Evolutionary conservation across 2,888 invertebrate species (phyloP).

Genomic region (Drosophila neutralis): DNA sequence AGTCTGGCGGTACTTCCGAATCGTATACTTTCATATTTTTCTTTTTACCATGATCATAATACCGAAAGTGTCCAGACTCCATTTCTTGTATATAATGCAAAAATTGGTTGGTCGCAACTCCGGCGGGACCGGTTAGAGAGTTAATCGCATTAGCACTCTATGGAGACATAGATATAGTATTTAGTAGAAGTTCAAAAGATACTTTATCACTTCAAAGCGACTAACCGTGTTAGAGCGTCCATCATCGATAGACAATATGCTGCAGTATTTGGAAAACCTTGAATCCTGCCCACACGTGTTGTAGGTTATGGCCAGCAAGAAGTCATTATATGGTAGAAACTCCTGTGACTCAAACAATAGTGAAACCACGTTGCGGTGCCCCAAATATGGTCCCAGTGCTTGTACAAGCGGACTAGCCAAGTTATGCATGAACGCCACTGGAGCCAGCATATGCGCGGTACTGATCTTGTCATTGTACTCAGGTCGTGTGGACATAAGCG

Average conservation of each 20-base stretch:
- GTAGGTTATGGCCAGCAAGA: slow-evolving; percentile 85
- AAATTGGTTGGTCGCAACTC: slow-evolving; percentile 71
- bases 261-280: slow-evolving; percentile 75
- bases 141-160: slow-evolving; percentile 36
- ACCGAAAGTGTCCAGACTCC: slow-evolving; percentile 62
- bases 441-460: slow-evolving; percentile 75
- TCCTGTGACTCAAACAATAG: slow-evolving; percentile 84
- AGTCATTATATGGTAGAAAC: slow-evolving; percentile 86
- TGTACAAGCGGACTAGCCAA: slow-evolving; percentile 84
- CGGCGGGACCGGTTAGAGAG: slow-evolving; percentile 63
- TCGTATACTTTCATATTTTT: slow-evolving; percentile 58
- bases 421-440: slow-evolving; percentile 85
- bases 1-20: slow-evolving; percentile 59
- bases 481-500: slow-evolving; percentile 64
- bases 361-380: slow-evolving; percentile 54
- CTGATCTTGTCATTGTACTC: slow-evolving; percentile 76
- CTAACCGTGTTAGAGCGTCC: slow-evolving; percentile 49
- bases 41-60: slow-evolving; percentile 62
- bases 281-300: slow-evolving; percentile 83
- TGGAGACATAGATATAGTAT: not conserved
- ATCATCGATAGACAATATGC: slow-evolving; percentile 39
- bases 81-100: slow-evolving; percentile 74
- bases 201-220: accelerated
- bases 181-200: not conserved
- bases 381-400: slow-evolving; percentile 82